Base-by-base conservation (phyloP, 35 echinoderm and acorn worm genomes). In the Ophiothrix spiculata region DNA sequence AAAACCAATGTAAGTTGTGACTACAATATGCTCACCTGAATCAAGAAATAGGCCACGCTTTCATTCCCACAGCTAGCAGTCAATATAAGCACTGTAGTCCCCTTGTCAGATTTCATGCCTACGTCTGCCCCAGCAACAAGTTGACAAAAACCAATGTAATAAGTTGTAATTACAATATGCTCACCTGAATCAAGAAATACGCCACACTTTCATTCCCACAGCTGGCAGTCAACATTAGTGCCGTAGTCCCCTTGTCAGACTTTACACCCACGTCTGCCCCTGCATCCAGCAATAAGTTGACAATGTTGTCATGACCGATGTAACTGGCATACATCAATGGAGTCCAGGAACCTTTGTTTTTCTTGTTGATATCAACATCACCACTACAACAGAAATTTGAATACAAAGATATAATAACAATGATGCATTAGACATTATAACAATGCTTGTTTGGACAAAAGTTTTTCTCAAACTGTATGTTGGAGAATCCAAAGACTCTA, bases 291-390 rank as follows among this genome's bases (percentile, higher is more conserved):
- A 98, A 73, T 10, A 98, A 74, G 74, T 94, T 98, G 37, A 94
- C 92, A 17, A 94, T 87, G 75, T 90, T 94, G 78, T 94, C 92
- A 77, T 99, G 96, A 34, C 92, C 92, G 25, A 99, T 94, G 86
- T 99, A 99, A 42, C 92, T 89, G 82, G 96, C 96, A 90, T 99
- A 99, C 96, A 99, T 99, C 32, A 99, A 85, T 12, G 96, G 83
- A 1, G 96, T 94, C 96, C 96, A 99, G 35, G 81, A 64, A 19
- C 92, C 89, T 45, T 74, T 75, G 75, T 99, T 99, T 40, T 76
- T 91, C 36, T 90, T 85, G 79, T 98, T 88, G 28, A 91, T 84
- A 63, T 99, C 89, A 13, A 91, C 78, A 31, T 94, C 82, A 33
- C 84, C 80, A 41, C 92, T 99, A 56, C 14, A 84, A 74, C 28